Evolutionary conservation across 2,888 invertebrate species (phyloP), one percentile per base, ranked within the genome.

Genomic region (Aphrophora alni): DNA sequence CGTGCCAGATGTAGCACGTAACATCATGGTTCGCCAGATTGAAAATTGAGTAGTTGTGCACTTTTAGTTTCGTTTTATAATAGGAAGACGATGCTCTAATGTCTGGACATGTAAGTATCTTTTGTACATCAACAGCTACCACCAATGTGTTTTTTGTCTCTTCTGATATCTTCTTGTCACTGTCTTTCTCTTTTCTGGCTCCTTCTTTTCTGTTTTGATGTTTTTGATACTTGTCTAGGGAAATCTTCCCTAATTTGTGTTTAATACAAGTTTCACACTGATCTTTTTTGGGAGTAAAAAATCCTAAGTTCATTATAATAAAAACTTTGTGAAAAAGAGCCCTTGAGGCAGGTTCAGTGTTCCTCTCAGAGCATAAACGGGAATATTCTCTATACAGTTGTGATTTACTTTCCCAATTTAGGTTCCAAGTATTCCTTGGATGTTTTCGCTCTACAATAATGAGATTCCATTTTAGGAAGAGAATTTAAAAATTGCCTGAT

Each of bases 231-330:
- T 74, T 68, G 24, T 79, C 79, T 59, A 4, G 51, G 7, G 79
- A 25, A 59, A 79, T 21, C 33, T 38, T 78, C 21, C 78, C 72
- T n/a, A 78, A 26, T 17, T 72, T 72, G 72, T 72, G 28, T 26
- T 78, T 79, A 0, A 79, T 59, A 24, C 79, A 79, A 5, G 74
- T 79, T 21, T 79, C 79, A 74, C 79, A 79, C 59, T 79, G 71
- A 75, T 81, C 81, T 33, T 82, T 83, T 75, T 83, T 83, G 17
- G 82, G 83, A 24, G 79, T 21, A 28, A 83, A 82, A 80, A 83
- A 83, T 71, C 80, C 84, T 68, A 83, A 76, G 71, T 83, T 82
- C 68, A 83, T 80, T 59, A 69, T 38, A 69, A 72, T 73, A 68
- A 82, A 82, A 28, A 82, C 72, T 25, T 21, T 72, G n/a, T 78